Evolutionary conservation across 1,140 invertebrate genomes (phyloP).

Genomic region (Drosophila erecta): DNA sequence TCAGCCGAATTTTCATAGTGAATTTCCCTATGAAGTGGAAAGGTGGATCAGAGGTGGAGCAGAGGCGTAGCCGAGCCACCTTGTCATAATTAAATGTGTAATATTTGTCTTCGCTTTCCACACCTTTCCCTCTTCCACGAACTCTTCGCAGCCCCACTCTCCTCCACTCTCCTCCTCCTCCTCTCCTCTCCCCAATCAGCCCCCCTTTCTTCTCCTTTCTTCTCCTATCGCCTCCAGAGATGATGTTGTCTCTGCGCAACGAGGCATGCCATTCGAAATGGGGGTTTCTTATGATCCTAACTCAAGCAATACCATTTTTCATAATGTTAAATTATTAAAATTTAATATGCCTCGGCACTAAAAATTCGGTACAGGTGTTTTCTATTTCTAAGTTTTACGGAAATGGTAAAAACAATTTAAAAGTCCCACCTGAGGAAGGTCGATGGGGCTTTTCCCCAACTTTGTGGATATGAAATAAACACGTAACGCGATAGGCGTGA

Average conservation of each 20-base stretch:
- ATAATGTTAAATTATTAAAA: no score
- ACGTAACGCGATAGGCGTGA: conserved; percentile 45
- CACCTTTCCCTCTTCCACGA: conserved; percentile 53
- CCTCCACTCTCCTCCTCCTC: no score
- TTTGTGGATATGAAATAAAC: conserved; percentile 4
- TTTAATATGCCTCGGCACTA: no score
- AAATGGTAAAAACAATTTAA: not conserved
- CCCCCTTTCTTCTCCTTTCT: not conserved
- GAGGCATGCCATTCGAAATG: conserved; percentile 26
- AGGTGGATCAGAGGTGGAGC: not conserved
- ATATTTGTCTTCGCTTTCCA: conserved; percentile 73
- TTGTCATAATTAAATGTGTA: conserved; percentile 80
- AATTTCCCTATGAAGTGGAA: conserved; percentile 40
- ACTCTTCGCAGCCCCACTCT: conserved; percentile 5
- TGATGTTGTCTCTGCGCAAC: conserved; percentile 47
- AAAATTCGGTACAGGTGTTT: no score
- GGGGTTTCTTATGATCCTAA: not conserved
- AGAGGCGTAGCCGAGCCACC: conserved; percentile 35
- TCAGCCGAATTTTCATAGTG: conserved; percentile 36
- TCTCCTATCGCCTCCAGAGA: conserved; percentile 12
- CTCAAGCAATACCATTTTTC: not conserved
- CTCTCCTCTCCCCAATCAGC: not conserved
- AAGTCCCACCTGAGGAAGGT: not conserved
- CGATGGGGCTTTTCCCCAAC: not conserved
- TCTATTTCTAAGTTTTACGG: not conserved